Conservation (phyloP, 2,113 vertebrate species). For the Myocastor coypus region DNA sequence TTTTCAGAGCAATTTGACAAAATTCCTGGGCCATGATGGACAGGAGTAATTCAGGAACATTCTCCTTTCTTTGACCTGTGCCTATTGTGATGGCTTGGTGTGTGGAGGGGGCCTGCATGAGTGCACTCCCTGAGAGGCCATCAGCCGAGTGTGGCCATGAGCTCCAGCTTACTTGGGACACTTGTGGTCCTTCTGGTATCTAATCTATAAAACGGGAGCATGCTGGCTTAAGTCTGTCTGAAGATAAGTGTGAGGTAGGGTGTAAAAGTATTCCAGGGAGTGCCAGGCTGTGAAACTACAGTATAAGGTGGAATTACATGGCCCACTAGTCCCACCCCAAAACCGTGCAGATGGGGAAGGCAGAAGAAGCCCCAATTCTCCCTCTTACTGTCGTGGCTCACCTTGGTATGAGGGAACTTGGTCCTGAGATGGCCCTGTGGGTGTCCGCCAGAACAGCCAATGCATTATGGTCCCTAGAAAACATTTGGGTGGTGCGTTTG, state of each 20-base stretch:
- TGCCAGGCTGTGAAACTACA: background rate
- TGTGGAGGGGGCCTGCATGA: background rate
- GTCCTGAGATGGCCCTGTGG: background rate
- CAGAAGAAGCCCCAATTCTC: background rate
- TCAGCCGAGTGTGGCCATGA: fast-evolving
- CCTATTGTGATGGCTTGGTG: background rate
- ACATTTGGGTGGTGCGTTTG: too few species aligned
- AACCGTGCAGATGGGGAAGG: background rate
- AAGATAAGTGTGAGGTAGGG: background rate
- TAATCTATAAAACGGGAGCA: background rate
- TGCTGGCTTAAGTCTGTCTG: background rate
- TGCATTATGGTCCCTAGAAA: too few species aligned
- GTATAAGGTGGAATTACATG: background rate
- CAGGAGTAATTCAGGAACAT: background rate
- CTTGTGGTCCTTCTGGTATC: background rate
- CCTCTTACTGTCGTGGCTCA: background rate
- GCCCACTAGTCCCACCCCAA: background rate
- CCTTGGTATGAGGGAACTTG: too few species aligned
- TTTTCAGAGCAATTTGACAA: background rate
- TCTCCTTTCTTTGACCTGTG: background rate
- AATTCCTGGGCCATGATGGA: background rate
- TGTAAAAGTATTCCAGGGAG: background rate
- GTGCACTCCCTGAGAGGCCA: too few species aligned
- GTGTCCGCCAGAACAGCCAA: background rate
- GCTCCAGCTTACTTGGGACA: background rate